A percentile compares a stretch with the other conserved stretches of the same genome.
phyloP scores from a whole-genome alignment of 35 echinoderm and acorn worm genomes.

The Heliocidaris tuberculata region DNA sequence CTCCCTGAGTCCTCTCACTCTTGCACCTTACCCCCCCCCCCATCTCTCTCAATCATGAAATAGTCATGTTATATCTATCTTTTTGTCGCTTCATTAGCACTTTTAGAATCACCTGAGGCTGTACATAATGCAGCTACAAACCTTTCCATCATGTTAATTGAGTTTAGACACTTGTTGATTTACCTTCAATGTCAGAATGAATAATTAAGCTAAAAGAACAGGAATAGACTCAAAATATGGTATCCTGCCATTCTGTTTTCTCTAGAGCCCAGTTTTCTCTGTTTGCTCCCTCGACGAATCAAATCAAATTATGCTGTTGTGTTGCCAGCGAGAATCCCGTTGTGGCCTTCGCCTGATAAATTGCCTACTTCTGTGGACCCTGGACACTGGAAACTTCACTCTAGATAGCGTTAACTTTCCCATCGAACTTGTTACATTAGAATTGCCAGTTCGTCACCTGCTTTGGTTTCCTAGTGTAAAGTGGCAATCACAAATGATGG shows the following conservation, averaged over 20 bases:
- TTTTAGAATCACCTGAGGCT: background rate
- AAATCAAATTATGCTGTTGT: background rate
- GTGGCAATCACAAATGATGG: background rate
- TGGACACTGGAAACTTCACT: no score
- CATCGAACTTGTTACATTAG: background rate
- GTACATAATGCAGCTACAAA: background rate
- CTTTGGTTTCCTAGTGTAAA: background rate
- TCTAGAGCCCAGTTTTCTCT: background rate
- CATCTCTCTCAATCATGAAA: background rate
- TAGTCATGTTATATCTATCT: background rate
- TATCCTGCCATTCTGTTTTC: no score
- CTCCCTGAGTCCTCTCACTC: background rate
- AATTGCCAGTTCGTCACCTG: background rate
- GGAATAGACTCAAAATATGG: no score
- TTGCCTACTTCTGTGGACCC: background rate
- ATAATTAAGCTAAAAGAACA: background rate
- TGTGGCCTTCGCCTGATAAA: background rate
- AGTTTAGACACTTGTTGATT: background rate
- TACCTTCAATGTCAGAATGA: background rate
- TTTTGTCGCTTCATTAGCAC: no score
- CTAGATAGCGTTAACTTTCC: background rate
- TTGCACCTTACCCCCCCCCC: background rate
- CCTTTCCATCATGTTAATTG: background rate
- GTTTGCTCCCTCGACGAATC: background rate
- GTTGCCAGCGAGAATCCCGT: background rate